phyloP scores from a whole-genome alignment of 2,888 invertebrate genomes.

The Xestia xanthographa region DNA sequence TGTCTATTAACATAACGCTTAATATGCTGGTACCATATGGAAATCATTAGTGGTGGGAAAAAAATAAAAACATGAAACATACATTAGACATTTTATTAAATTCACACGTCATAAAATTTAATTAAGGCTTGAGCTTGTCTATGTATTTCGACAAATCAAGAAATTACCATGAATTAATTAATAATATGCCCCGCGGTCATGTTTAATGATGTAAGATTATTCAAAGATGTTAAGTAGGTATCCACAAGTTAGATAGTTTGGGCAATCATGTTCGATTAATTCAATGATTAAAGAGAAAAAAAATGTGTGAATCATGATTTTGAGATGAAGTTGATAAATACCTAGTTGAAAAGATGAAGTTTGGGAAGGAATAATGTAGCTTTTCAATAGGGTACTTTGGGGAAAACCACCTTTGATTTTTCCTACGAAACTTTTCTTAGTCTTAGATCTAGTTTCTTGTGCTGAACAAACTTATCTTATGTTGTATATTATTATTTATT shows the following conservation, averaged over 20 bases:
- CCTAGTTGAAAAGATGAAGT: background rate
- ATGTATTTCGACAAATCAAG: constrained; percentile 44
- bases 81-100: constrained; percentile 69
- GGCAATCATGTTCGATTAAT: constrained; percentile 27
- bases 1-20: constrained; percentile 73
- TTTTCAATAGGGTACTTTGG: background rate
- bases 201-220: constrained; percentile 42
- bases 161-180: constrained; percentile 52
- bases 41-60: constrained; percentile 74
- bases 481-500: background rate
- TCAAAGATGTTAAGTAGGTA: constrained; percentile 14
- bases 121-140: constrained; percentile 38
- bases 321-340: background rate
- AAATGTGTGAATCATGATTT: background rate
- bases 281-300: constrained; percentile 2
- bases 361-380: background rate
- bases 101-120: constrained; percentile 63
- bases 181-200: constrained; percentile 34
- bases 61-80: constrained; percentile 70
- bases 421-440: background rate
- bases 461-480: background rate
- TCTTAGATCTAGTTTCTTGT: background rate
- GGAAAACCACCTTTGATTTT: background rate
- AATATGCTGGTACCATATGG: constrained; percentile 76
- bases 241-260: constrained; percentile 14